These are phyloP conservation scores for Spatulosminthurus flaviceps DNA, from an alignment of 2,888 invertebrate genomes.

Conservation along the genomic window DNA sequence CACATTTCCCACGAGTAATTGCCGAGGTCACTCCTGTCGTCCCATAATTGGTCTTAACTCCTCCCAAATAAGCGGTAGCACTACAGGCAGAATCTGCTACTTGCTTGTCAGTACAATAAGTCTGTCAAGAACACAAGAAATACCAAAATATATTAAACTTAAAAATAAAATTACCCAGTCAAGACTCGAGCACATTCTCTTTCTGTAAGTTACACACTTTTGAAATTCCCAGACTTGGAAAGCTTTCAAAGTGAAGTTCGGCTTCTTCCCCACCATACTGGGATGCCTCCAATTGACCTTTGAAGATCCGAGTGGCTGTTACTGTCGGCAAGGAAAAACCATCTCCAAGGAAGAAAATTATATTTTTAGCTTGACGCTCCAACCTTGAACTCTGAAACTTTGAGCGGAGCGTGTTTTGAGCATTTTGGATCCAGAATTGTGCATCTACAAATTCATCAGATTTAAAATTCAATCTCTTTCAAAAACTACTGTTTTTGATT, in stretches of 20 bases:
- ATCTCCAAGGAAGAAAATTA: constrained; percentile 57
- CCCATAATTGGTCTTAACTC: constrained; percentile 66
- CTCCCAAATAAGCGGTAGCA: constrained; percentile 66
- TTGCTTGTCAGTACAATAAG: constrained; percentile 56
- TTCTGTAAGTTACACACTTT: background rate
- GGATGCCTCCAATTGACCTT: constrained; percentile 65
- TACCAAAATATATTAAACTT: too few species aligned
- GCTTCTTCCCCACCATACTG: background rate
- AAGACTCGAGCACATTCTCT: too few species aligned
- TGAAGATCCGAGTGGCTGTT: constrained; percentile 66
- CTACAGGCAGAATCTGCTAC: constrained; percentile 59
- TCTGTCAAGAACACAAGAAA: constrained; percentile 46
- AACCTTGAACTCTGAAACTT: background rate
- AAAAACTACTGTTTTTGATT: too few species aligned
- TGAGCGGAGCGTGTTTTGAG: background rate
- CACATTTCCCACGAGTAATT: constrained; percentile 59
- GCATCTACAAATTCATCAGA: background rate
- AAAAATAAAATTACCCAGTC: too few species aligned
- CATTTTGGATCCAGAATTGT: background rate
- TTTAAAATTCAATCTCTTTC: too few species aligned
- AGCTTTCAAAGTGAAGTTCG: background rate
- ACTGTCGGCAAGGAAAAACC: constrained; percentile 60
- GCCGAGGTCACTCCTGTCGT: constrained; percentile 66
- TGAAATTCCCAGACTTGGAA: background rate
- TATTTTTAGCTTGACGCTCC: constrained; percentile 55